phyloP scores from a whole-genome alignment of 2,888 invertebrate species.

The Drosophila paracracens region DNA sequence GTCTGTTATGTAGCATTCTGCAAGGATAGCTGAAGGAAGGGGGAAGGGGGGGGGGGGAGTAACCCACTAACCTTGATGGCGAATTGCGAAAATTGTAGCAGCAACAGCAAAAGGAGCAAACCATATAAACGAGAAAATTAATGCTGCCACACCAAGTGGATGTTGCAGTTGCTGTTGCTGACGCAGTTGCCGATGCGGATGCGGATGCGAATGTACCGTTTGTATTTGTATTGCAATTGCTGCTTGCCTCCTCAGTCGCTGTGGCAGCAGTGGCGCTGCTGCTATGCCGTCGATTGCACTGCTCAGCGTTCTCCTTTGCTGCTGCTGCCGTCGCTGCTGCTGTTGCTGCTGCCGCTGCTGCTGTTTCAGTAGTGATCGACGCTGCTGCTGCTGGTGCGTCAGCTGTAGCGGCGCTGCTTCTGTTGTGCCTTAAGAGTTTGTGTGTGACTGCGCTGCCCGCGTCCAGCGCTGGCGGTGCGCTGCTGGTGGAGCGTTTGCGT shows the following conservation, averaged over 20 bases:
- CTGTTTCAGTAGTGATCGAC: conserved; percentile 73
- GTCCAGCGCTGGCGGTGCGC: conserved; percentile 71
- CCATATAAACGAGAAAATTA: conserved; percentile 83
- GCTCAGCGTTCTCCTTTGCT: conserved; percentile 29
- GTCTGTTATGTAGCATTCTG: neutral
- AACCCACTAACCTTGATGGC: conserved; percentile 78
- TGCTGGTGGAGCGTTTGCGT: conserved; percentile 72
- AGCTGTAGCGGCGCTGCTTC: conserved; percentile 32
- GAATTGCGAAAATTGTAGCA: conserved; percentile 83
- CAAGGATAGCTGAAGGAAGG: neutral
- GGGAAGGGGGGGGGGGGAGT: neutral
- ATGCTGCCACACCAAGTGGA: conserved; percentile 82
- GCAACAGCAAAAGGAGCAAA: conserved; percentile 83
- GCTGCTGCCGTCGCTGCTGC: conserved; percentile 49
- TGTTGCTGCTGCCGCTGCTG: conserved; percentile 53
- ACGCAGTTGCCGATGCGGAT: conserved; percentile 33
- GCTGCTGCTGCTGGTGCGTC: conserved; percentile 78
- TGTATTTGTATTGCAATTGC: conserved; percentile 39
- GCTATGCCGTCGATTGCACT: conserved; percentile 48
- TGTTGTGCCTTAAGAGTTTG: conserved; percentile 58
- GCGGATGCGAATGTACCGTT: conserved; percentile 34
- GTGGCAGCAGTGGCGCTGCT: conserved; percentile 62
- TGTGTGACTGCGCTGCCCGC: conserved; percentile 25
- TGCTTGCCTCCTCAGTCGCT: conserved; percentile 58
- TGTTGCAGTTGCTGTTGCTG: conserved; percentile 60